Evolutionary conservation across 2,888 invertebrate species (phyloP).

Genomic region (Apamea monoglypha): DNA sequence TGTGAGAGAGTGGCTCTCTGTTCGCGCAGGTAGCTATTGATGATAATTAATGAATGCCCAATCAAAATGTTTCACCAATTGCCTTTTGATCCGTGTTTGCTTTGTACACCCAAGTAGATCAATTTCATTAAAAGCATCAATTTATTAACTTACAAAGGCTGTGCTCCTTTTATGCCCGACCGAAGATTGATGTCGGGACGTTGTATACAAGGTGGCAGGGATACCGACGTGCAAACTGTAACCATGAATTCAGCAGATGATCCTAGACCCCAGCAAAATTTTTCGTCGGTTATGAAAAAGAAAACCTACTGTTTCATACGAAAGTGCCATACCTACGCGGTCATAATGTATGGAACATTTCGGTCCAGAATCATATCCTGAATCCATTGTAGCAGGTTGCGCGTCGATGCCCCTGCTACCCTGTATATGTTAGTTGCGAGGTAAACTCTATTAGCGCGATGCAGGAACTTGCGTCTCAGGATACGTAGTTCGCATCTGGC

Average conservation of each 20-base stretch:
- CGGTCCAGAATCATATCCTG: not conserved
- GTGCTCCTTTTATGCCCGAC: not conserved
- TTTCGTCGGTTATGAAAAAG: not conserved
- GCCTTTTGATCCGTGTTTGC: not conserved
- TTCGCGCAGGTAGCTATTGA: not conserved
- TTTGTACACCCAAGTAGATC: not conserved
- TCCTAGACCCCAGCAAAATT: not conserved
- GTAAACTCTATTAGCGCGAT: not conserved
- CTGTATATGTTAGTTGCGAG: too few species aligned
- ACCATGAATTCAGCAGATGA: not conserved
- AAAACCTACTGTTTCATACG: not conserved
- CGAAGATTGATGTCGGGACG: not conserved
- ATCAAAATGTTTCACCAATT: not conserved
- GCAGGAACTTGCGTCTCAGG: not conserved
- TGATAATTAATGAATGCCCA: not conserved
- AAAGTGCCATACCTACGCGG: not conserved
- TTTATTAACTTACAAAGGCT: not conserved
- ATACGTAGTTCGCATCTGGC: not conserved
- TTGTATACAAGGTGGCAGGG: not conserved
- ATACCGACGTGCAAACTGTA: not conserved
- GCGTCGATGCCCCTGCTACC: too few species aligned
- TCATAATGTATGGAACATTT: not conserved
- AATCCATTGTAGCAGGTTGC: not conserved
- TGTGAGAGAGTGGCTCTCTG: not conserved
- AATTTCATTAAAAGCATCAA: conserved; percentile 24